A percentile compares a stretch with the other conserved stretches of the same genome.
phyloP scores from a whole-genome alignment of 2,797 vertebrate genomes.

The Hoplostethus atlanticus region DNA sequence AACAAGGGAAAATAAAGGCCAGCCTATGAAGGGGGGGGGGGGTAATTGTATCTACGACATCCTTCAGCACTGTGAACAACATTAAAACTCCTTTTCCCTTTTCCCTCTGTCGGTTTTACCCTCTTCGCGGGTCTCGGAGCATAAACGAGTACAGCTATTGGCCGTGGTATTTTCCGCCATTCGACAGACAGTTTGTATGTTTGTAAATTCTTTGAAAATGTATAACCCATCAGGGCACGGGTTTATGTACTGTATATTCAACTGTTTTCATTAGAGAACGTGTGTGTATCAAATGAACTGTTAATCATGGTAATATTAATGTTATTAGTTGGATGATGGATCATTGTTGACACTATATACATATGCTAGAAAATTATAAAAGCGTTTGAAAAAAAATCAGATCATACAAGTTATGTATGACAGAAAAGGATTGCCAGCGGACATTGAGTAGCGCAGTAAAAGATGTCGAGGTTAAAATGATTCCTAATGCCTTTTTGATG shows the following conservation, averaged over 20 bases:
- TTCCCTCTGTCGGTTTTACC: conserved; percentile 23
- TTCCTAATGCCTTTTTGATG: conserved; percentile 63
- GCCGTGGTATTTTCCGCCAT: conserved; percentile 70
- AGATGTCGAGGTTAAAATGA: conserved; percentile 31
- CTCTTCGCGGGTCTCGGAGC: conserved; percentile 21
- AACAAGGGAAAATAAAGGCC: background rate
- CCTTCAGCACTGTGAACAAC: conserved; percentile 70
- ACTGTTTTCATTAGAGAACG: conserved; percentile 86
- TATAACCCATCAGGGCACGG: conserved; percentile 72
- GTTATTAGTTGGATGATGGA: conserved; percentile 83
- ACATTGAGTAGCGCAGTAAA: conserved; percentile 39
- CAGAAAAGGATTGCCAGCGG: conserved; percentile 32
- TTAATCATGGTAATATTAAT: conserved; percentile 82
- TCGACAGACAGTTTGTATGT: conserved; percentile 64
- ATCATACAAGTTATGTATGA: conserved; percentile 54
- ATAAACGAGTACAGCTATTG: conserved; percentile 62
- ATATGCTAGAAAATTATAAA: conserved; percentile 74
- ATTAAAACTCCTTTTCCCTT: conserved; percentile 12
- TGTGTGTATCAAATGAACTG: conserved; percentile 82
- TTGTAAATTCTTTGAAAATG: conserved; percentile 67
- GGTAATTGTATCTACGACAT: conserved; percentile 28
- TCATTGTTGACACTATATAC: conserved; percentile 80
- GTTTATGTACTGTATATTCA: conserved; percentile 79
- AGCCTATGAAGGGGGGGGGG: conserved; percentile 2
- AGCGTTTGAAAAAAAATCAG: conserved; percentile 62